Conservation (phyloP, 37 sponge, comb jelly and placozoan species). For the Axinella damicornis region DNA sequence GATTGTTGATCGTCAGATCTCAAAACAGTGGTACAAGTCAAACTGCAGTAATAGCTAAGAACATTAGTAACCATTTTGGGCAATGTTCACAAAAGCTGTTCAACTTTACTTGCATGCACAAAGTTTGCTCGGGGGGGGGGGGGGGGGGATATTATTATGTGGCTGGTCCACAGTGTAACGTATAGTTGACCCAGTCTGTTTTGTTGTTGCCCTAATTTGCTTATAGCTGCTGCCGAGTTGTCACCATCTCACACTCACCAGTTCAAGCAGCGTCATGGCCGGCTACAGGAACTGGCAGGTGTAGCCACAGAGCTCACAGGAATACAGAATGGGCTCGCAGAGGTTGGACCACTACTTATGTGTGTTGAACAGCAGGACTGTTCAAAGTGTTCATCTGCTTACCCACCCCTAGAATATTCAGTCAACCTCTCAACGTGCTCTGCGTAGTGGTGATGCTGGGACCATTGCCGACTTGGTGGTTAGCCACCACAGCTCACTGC, state of each 20-base stretch:
- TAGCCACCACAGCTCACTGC: slow-evolving; percentile 57
- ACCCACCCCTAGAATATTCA: slow-evolving; percentile 47
- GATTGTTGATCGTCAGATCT: too few species aligned
- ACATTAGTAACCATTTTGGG: too few species aligned
- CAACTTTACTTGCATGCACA: too few species aligned
- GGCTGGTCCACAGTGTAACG: too few species aligned
- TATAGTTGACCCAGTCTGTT: too few species aligned
- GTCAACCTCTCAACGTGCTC: slow-evolving; percentile 46
- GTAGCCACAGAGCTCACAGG: not conserved
- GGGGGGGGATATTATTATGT: too few species aligned
- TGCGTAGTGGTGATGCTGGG: slow-evolving; percentile 64
- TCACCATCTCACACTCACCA: not conserved
- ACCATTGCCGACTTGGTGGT: slow-evolving; percentile 52
- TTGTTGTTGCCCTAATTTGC: not conserved
- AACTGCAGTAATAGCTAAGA: too few species aligned
- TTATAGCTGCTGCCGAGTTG: not conserved
- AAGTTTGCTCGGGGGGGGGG: too few species aligned
- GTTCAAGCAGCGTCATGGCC: not conserved
- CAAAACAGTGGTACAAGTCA: too few species aligned
- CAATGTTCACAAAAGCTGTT: too few species aligned
- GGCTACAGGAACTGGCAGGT: not conserved
- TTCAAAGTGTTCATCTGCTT: not conserved
- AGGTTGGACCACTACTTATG: not conserved
- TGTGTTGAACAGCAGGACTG: not conserved
- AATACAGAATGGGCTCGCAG: not conserved